These are phyloP conservation scores for Pionites leucogaster DNA, from an alignment of 2,113 vertebrate genomes.

Conservation along the genomic window DNA sequence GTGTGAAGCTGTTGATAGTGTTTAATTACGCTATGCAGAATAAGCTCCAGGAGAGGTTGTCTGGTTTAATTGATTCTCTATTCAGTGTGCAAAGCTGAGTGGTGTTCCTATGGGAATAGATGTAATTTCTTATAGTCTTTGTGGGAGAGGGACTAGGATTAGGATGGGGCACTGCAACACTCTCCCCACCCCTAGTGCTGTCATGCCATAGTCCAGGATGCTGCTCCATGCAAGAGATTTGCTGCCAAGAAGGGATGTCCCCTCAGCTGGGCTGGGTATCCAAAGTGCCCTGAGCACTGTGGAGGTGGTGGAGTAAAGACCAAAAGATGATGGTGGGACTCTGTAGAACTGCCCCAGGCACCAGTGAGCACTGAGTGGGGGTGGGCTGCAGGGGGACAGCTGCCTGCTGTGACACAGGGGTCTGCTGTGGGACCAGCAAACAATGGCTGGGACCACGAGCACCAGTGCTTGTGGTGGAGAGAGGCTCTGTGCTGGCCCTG, in stretches of 20 bases:
- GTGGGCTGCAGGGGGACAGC: background rate
- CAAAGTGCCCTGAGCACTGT: background rate
- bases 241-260: background rate
- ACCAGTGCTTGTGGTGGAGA: background rate
- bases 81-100: background rate
- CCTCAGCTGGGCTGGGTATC: fast-evolving
- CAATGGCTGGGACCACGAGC: fast-evolving
- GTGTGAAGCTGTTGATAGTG: background rate
- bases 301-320: background rate
- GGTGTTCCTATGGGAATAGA: background rate
- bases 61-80: background rate
- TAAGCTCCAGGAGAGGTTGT: background rate
- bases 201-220: background rate
- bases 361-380: background rate
- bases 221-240: background rate
- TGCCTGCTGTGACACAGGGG: background rate
- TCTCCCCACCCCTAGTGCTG: background rate
- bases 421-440: background rate
- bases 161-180: background rate
- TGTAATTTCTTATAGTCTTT: background rate
- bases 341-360: background rate
- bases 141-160: background rate
- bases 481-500: background rate
- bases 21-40: background rate
- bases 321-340: background rate